Base-by-base conservation (phyloP, 2,113 vertebrate genomes). In the Neolamprologus sp. region DNA sequence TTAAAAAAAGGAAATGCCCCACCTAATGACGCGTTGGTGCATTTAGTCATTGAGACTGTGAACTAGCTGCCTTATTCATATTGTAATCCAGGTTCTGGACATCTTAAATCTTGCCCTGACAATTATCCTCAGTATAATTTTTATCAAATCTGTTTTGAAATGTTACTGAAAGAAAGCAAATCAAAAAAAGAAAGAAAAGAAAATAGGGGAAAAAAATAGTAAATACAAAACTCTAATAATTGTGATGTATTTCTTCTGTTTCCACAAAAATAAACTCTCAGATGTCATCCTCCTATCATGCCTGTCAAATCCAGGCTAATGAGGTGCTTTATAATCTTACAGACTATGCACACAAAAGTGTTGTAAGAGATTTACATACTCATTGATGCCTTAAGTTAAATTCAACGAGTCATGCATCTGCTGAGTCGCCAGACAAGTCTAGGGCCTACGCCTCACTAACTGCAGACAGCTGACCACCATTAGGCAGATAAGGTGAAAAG, bases 1-100 rank as follows among this genome's bases (percentile, higher is more conserved):
- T 0, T 0, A 2, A 0, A 9, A 58, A 17, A 60, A 30, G 26
- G 26, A 60, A 60, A 60, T 58, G 26, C 57, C 57, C 57, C 57
- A 58, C 14, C 26, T 60, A 58, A 30, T 58, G 26, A 58, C 0
- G 3, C 3, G 3, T 17, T 30, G 26, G 26, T 60, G 26, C 26
- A 60, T 60, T 60, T 60, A 60, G 57, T 30, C 26, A 17, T 28
- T 60, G 57, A 60, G 57, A 60, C 57, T 60, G 26, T 30, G 26
- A 17, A 60, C 57, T 17, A 60, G 57, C 57, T 30, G 26, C 14
- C 57, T 60, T 60, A 60, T 60, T 58, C 14, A 58, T 58, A 58
- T 30, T 63, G 9, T 63, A 63, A 63, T 63, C 58, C 58, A 33
- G 28, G 16, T 33, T 63, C 16, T 63, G 58, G 58, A 63, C 28